Percentiles rank a stretch among this genome's conserved stretches.
Evolutionary conservation across 2,888 invertebrate genomes (phyloP).

Genomic region (Dryadula phaetusa): DNA sequence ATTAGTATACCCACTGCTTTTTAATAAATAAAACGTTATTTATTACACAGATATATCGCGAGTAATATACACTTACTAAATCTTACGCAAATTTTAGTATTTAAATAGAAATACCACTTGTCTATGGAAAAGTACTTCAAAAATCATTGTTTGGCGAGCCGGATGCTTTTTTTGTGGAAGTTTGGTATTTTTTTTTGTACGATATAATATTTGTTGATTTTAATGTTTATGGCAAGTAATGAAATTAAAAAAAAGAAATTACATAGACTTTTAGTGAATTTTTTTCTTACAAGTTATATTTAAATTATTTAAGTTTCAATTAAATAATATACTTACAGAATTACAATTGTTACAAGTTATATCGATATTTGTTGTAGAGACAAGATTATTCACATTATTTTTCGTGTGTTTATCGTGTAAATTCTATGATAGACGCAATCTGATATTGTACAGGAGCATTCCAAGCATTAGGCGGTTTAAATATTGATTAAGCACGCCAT

Average conservation of each 20-base stretch:
- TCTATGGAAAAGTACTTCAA: background rate
- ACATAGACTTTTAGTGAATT: background rate
- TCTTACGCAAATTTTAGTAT: background rate
- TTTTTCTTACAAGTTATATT: background rate
- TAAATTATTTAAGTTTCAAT: too few relatives aligned
- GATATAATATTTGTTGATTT: too few relatives aligned
- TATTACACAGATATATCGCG: background rate
- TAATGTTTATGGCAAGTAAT: too few relatives aligned
- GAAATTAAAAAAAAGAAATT: too few relatives aligned
- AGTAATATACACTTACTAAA: background rate
- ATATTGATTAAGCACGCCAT: background rate
- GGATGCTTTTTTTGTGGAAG: background rate
- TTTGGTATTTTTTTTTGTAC: background rate
- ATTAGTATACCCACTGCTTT: background rate
- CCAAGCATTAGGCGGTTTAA: background rate
- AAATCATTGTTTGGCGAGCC: background rate
- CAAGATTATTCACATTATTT: background rate
- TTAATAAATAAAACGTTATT: constrained; percentile 15
- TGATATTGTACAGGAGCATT: constrained; percentile 2
- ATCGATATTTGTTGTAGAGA: background rate
- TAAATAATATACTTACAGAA: background rate
- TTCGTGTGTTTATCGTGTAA: background rate
- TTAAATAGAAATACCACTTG: background rate
- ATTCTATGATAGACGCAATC: background rate
- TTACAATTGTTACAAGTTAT: background rate